phyloP scores from a whole-genome alignment of 37 sponge, comb jelly and placozoan species.

The Chondrosia reniformis region DNA sequence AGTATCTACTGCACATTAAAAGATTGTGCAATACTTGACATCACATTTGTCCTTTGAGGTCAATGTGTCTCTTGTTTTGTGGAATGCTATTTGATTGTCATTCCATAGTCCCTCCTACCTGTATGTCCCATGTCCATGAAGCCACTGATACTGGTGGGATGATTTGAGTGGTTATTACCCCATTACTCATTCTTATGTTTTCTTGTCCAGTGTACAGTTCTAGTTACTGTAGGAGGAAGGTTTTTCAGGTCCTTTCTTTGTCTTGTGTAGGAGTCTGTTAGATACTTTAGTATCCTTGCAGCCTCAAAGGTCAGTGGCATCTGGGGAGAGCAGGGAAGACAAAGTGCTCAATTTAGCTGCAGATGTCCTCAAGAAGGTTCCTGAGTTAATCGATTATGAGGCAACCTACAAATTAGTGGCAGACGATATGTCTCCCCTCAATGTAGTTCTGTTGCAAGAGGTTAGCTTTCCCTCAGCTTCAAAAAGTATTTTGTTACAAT shows the following conservation, averaged over 20 bases:
- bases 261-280: constrained; percentile 80
- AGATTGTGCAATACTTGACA: no score
- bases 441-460: constrained; percentile 96
- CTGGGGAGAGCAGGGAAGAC: constrained; percentile 95
- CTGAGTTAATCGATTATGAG: constrained; percentile 92
- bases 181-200: neutral
- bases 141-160: neutral
- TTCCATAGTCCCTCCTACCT: no score
- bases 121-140: no score
- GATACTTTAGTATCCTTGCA: constrained; percentile 97
- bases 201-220: neutral
- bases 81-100: no score
- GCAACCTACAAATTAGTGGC: constrained; percentile 69
- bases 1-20: no score
- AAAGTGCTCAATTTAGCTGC: constrained; percentile 94
- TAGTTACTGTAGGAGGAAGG: neutral
- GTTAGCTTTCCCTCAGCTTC: no score
- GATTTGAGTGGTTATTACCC: neutral
- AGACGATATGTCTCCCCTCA: constrained; percentile 88
- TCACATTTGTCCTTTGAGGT: no score
- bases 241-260: no score
- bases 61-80: no score
- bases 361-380: constrained; percentile 87
- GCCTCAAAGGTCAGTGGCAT: constrained; percentile 86
- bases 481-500: neutral